Percentiles rank a stretch among this genome's conserved stretches.
These are phyloP conservation scores for Apeltes quadracus DNA, from an alignment of 2,113 vertebrate species.

Conservation along the genomic window DNA sequence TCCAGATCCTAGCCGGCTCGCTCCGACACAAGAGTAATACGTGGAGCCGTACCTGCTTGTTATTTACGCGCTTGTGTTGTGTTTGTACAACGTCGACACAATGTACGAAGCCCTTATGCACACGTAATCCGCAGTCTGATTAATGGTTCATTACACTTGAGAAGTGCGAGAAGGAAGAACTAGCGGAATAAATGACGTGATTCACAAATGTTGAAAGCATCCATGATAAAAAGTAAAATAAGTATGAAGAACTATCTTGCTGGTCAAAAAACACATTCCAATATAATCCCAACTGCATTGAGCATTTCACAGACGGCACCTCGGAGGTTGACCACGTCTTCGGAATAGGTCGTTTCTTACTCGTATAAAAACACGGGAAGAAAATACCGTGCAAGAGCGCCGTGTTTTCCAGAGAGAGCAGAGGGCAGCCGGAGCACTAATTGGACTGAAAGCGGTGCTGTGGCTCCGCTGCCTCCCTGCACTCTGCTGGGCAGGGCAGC, in stretches of 20 bases:
- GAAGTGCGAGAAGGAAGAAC: background rate
- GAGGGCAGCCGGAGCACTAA: slow-evolving; percentile 37
- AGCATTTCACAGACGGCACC: background rate
- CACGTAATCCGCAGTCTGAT: background rate
- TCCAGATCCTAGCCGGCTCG: background rate
- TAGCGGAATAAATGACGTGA: background rate
- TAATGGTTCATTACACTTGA: background rate
- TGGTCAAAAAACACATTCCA: background rate
- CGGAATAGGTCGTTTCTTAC: slow-evolving; percentile 17
- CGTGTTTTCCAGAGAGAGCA: slow-evolving; percentile 35
- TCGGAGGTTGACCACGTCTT: slow-evolving; percentile 6
- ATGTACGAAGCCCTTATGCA: background rate
- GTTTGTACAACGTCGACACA: background rate
- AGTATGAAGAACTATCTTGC: background rate
- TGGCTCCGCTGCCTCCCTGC: slow-evolving; percentile 48
- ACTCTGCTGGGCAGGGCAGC: slow-evolving; percentile 57
- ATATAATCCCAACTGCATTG: background rate
- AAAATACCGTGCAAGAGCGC: slow-evolving; percentile 5
- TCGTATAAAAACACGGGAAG: slow-evolving; percentile 9
- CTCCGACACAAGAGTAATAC: slow-evolving; percentile 24
- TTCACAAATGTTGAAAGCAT: background rate
- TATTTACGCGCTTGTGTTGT: background rate
- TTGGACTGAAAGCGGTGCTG: slow-evolving; percentile 49
- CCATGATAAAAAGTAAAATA: background rate
- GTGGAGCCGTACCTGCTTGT: background rate